phyloP scores from a whole-genome alignment of 2,113 vertebrate genomes.

The Nestor notabilis region DNA sequence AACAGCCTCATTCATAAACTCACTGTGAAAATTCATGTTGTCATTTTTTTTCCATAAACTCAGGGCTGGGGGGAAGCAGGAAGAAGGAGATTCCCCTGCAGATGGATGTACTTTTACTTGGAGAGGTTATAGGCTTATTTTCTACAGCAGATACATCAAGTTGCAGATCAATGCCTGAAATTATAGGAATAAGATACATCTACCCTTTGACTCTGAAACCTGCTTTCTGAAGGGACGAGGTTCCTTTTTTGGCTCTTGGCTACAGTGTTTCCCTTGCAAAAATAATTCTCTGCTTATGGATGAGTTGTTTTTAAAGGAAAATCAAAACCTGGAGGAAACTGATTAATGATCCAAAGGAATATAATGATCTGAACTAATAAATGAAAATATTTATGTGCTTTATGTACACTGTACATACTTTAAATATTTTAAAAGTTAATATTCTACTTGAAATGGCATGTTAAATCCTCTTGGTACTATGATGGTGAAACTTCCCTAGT shows the following conservation, averaged over 20 bases:
- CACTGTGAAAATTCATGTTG: conserved; percentile 55
- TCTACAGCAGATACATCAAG: neutral
- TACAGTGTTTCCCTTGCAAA: neutral
- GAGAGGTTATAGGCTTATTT: neutral
- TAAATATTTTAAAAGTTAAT: conserved; percentile 56
- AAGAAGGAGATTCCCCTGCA: neutral
- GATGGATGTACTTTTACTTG: neutral
- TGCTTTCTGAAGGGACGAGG: neutral
- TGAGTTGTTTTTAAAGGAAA: neutral
- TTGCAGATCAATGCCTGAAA: neutral
- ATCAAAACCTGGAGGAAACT: neutral
- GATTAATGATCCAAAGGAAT: conserved; percentile 43
- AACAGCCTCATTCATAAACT: neutral
- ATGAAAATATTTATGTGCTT: conserved; percentile 59
- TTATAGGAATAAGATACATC: neutral
- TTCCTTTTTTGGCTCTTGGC: neutral
- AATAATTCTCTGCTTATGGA: neutral
- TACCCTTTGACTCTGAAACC: neutral
- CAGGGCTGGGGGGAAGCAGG: conserved; percentile 24
- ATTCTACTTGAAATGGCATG: conserved; percentile 62
- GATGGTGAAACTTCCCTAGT: conserved; percentile 45
- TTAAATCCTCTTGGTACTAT: conserved; percentile 58
- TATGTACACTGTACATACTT: conserved; percentile 54
- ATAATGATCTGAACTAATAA: conserved; percentile 59
- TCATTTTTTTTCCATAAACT: conserved; percentile 13